Percentiles rank a stretch among this genome's conserved stretches.
Evolutionary conservation across 2,113 vertebrate species (phyloP).

Genomic region (Ammospiza caudacuta): DNA sequence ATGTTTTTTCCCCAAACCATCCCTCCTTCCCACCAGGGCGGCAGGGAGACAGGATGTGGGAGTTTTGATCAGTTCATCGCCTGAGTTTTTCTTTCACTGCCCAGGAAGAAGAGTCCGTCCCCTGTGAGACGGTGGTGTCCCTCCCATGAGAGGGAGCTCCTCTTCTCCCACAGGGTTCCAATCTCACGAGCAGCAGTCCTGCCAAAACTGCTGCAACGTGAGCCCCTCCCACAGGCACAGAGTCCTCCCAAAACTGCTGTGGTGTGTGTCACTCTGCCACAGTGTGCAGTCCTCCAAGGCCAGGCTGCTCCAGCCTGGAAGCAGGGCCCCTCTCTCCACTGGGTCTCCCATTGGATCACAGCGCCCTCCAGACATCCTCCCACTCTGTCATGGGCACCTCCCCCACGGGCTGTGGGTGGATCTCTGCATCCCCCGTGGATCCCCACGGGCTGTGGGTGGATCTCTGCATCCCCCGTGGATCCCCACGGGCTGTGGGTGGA

Average conservation of each 20-base stretch:
- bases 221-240: accelerated
- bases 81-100: neutral
- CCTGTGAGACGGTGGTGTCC: accelerated
- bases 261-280: accelerated
- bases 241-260: neutral
- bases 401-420: accelerated
- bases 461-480: no score
- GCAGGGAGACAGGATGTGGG: neutral
- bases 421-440: no score
- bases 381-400: accelerated
- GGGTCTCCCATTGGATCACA: neutral
- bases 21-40: neutral
- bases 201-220: accelerated
- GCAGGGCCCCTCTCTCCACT: neutral
- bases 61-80: no score
- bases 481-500: neutral
- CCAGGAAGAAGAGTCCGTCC: neutral
- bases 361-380: neutral
- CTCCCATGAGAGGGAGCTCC: neutral
- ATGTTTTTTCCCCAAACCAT: neutral
- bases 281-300: neutral
- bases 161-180: neutral
- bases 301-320: neutral
- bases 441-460: neutral
- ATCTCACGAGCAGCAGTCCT: accelerated